Evolutionary conservation across 2,113 vertebrate genomes (phyloP), one percentile per base, ranked within the genome.

Genomic region (Paralichthys olivaceus): DNA sequence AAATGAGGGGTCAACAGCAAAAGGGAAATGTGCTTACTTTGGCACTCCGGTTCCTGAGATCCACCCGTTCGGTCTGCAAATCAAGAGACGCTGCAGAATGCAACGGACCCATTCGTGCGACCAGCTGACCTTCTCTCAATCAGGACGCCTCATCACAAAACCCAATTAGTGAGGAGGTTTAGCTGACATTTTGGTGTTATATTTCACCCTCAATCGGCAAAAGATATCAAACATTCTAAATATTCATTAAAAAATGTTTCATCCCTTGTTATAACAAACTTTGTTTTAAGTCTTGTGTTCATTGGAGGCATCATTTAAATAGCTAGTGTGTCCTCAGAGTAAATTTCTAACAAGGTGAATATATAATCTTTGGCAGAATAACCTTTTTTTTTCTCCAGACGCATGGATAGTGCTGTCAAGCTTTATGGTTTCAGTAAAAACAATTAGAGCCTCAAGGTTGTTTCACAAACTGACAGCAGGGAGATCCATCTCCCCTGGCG

Each of bases 1-100:
- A 93, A 92, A 93, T 89, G 72, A 92, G 85, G 58, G 91, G 84
- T 88, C 84, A 91, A 80, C 59, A 61, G 84, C 83, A 79, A 84
- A 75, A 68, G 71, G 77, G 76, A 91, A 90, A 90, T 81, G 79
- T 89, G 87, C 83, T 88, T 83, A 65, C 80, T 88, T 88, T 89
- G 83, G 80, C 89, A 79, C 77, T 82, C 69, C 62, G 65, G 57
- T 75, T 84, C 59, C 85, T 85, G 69, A 87, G 79, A 87, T 84
- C 69, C 72, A 77, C 73, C 81, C 66, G 62, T 87, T 89, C 84
- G 70, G 56, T 67, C 43, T 58, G 70, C 81, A 69, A 72, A 80
- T 89, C 69, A 88, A 74, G 66, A 75, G 82, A 78, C 65, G 49
- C 64, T 14, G 58, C 62, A 65, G 47, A 64, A 70, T 13, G 29